These are phyloP conservation scores for Drosophila hamatofila DNA, from an alignment of 2,888 invertebrate species.

Conservation along the genomic window DNA sequence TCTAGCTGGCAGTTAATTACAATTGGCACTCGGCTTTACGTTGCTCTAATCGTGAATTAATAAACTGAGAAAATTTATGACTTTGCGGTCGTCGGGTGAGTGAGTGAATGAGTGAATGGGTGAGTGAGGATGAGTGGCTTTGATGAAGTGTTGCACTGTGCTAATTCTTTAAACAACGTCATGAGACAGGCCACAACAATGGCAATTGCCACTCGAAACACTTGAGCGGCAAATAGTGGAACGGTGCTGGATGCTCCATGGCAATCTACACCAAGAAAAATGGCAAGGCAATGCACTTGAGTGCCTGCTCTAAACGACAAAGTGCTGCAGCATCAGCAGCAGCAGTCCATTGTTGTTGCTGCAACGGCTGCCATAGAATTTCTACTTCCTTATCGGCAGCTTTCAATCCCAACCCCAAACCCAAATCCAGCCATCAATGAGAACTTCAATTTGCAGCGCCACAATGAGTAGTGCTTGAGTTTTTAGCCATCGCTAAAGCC, in stretches of 20 bases:
- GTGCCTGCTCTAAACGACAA: slow-evolving; percentile 59
- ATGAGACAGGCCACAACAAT: slow-evolving; percentile 55
- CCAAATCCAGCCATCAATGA: slow-evolving; percentile 33
- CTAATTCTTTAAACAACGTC: slow-evolving; percentile 53
- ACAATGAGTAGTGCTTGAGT: slow-evolving; percentile 71
- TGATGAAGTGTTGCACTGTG: slow-evolving; percentile 51
- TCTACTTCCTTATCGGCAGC: slow-evolving; percentile 69
- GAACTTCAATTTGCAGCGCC: slow-evolving; percentile 71
- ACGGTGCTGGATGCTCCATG: slow-evolving; percentile 20
- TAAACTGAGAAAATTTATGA: slow-evolving; percentile 72
- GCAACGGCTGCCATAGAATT: slow-evolving; percentile 67
- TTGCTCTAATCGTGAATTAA: slow-evolving; percentile 73
- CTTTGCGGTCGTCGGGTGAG: slow-evolving; percentile 19
- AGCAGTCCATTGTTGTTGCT: slow-evolving; percentile 63
- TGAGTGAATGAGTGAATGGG: slow-evolving; percentile 13
- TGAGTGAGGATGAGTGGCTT: slow-evolving; percentile 5
- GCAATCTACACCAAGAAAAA: slow-evolving; percentile 46
- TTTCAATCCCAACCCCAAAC: background rate
- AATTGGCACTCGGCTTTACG: slow-evolving; percentile 57
- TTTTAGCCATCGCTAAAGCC: slow-evolving; percentile 47
- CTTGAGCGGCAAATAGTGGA: slow-evolving; percentile 21
- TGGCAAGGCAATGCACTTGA: slow-evolving; percentile 67
- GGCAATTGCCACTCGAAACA: slow-evolving; percentile 64
- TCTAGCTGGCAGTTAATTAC: slow-evolving; percentile 74
- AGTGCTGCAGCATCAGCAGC: slow-evolving; percentile 43